phyloP scores from a whole-genome alignment of 2,888 invertebrate genomes.

The Exephanes ischioxanthus region DNA sequence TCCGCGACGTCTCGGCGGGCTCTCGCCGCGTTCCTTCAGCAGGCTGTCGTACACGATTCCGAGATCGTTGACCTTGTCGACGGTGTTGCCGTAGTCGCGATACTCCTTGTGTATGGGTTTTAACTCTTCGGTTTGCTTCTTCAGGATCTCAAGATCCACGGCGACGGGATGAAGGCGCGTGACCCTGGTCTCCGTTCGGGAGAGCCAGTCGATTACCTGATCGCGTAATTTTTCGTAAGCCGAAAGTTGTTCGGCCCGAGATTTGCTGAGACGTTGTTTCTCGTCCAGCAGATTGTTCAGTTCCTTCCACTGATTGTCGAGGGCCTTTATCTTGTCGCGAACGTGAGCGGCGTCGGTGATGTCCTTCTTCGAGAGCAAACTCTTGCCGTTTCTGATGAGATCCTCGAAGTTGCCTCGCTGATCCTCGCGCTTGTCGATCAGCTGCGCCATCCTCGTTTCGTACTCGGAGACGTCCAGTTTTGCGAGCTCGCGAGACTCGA shows the following conservation, averaged over 20 bases:
- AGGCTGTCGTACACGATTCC: conserved; percentile 95
- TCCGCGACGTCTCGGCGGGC: conserved; percentile 90
- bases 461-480: conserved; percentile 89
- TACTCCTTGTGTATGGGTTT: conserved; percentile 95
- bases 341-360: conserved; percentile 94
- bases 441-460: conserved; percentile 86
- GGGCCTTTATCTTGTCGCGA: conserved; percentile 93
- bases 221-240: conserved; percentile 94
- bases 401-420: conserved; percentile 89
- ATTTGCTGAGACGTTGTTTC: conserved; percentile 92
- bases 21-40: conserved; percentile 92
- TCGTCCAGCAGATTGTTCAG: conserved; percentile 93
- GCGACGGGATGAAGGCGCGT: conserved; percentile 93
- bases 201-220: conserved; percentile 94
- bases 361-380: conserved; percentile 93
- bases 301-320: conserved; percentile 96
- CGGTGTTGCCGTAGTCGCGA: conserved; percentile 92
- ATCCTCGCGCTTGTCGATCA: conserved; percentile 87
- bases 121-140: conserved; percentile 93
- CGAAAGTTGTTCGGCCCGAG: conserved; percentile 93
- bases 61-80: conserved; percentile 96
- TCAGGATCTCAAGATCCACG: conserved; percentile 93
- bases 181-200: conserved; percentile 91
- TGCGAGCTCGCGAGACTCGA: conserved; percentile 91
- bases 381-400: conserved; percentile 92